Evolutionary conservation across 2,113 vertebrate genomes (phyloP), one percentile per base, ranked within the genome.

Genomic region (Excalfactoria chinensis): DNA sequence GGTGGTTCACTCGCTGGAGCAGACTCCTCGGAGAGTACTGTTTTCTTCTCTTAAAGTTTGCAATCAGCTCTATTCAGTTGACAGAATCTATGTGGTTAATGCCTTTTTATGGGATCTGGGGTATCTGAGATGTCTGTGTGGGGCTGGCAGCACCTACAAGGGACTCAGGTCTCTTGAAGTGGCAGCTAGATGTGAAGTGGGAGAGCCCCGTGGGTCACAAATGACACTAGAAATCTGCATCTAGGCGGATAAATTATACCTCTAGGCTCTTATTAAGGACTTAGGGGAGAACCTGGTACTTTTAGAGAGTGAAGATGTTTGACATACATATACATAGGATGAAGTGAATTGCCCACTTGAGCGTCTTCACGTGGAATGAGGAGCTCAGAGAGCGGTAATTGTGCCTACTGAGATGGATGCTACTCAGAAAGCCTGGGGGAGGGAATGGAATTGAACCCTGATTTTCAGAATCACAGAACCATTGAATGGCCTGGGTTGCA

Each of bases 151-250:
- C 41, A 59, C 13, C 25, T 19, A 26, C 0, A 2, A 37, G 14
- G 15, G 51, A 23, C 34, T 71, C 64, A 16, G 14, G 7, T 16
- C 37, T 70, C 32, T 60, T 68, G 66, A 75, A 69, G 16, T 3
- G 37, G 17, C 53, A 86, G 64, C 48, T 88, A 23, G 70, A 11
- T 2, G 3, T 0, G 0, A n/a, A 44, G 11, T 14, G 21, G 40
- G 44, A 59, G 23, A 78, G 12, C 2, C 34, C 16, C 2, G 0
- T 22, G 15, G 28, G 7, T 84, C 59, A 41, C 60, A 70, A 73
- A 46, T 1, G 13, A 4, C 46, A 37, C 12, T 14, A 30, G 7
- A 41, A 78, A 0, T 5, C 21, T 32, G 28, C 26, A 64, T 88
- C 80, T 32, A 16, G 37, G 37, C 22, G 60, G 48, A 49, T 68